Evolutionary conservation across 2,113 vertebrate genomes (phyloP).

Genomic region (Gasterosteus nipponicus): DNA sequence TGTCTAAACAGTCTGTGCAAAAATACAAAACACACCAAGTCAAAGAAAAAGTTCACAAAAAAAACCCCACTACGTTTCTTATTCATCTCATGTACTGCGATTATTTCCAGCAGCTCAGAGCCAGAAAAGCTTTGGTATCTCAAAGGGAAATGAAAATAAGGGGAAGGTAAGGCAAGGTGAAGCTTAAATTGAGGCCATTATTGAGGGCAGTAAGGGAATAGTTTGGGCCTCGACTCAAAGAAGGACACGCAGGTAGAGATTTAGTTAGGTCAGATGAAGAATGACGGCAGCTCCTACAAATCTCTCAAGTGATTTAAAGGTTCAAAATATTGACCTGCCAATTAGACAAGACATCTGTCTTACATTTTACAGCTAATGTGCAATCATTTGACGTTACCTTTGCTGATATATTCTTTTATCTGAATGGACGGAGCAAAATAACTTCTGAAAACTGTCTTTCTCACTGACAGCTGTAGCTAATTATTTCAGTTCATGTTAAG

Average conservation of each 20-base stretch:
- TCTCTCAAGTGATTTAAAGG: slow-evolving; percentile 34
- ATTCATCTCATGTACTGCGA: slow-evolving; percentile 67
- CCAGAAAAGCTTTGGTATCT: slow-evolving; percentile 58
- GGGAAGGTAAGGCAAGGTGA: slow-evolving; percentile 64
- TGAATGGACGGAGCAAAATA: slow-evolving; percentile 26
- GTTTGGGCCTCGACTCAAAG: slow-evolving; percentile 56
- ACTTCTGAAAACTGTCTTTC: slow-evolving; percentile 18
- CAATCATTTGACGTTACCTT: slow-evolving; percentile 18
- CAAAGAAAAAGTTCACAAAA: slow-evolving; percentile 50
- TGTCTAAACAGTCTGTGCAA: not conserved
- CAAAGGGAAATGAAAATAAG: slow-evolving; percentile 66
- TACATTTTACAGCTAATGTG: not conserved
- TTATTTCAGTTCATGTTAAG: slow-evolving; percentile 60
- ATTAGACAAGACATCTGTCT: slow-evolving; percentile 11
- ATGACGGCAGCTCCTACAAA: slow-evolving; percentile 43
- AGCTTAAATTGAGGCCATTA: slow-evolving; percentile 78
- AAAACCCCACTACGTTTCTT: slow-evolving; percentile 30
- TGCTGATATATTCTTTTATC: slow-evolving; percentile 21
- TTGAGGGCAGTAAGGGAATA: slow-evolving; percentile 74
- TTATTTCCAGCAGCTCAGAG: slow-evolving; percentile 70
- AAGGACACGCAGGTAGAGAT: slow-evolving; percentile 46
- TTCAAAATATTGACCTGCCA: slow-evolving; percentile 30
- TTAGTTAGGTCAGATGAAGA: slow-evolving; percentile 63
- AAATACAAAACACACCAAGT: slow-evolving; percentile 45
- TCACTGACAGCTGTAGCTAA: slow-evolving; percentile 60